Conservation (phyloP, 1,140 invertebrate species). For the Cydia pomonella region DNA sequence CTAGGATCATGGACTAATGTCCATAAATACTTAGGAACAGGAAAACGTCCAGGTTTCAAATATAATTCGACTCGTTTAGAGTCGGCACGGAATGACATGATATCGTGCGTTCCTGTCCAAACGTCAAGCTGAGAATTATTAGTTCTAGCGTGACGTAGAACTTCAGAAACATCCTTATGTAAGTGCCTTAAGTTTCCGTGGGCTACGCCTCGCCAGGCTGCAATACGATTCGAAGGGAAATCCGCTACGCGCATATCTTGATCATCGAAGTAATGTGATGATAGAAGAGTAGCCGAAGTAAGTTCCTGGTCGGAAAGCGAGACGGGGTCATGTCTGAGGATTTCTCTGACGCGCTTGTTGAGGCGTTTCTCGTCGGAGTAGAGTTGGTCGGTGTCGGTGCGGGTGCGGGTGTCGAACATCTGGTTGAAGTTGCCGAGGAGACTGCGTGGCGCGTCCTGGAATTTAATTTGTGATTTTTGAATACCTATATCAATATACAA, state of each 20-base stretch:
- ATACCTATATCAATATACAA: too few relatives aligned
- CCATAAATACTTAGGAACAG: conserved; percentile 70
- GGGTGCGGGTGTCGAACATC: conserved; percentile 70
- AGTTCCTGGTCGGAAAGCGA: conserved; percentile 62
- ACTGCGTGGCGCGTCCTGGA: conserved; percentile 52
- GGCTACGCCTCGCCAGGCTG: conserved; percentile 67
- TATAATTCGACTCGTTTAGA: conserved; percentile 41
- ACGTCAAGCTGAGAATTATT: conserved; percentile 51
- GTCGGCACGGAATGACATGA: conserved; percentile 48
- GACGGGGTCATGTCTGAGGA: conserved; percentile 57
- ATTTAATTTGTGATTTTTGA: neutral
- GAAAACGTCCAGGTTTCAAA: conserved; percentile 61
- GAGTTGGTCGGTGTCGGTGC: conserved; percentile 64
- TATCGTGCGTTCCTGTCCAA: conserved; percentile 64
- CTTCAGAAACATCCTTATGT: conserved; percentile 60
- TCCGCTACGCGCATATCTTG: conserved; percentile 66
- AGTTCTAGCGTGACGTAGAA: conserved; percentile 44
- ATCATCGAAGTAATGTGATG: conserved; percentile 64
- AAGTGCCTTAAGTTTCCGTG: conserved; percentile 64
- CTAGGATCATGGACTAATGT: conserved; percentile 54
- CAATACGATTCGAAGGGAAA: conserved; percentile 67
- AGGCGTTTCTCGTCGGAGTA: conserved; percentile 63
- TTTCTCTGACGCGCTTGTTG: conserved; percentile 60
- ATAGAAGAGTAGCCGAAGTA: conserved; percentile 56
- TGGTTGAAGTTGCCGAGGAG: conserved; percentile 75